phyloP scores from a whole-genome alignment of 2,888 invertebrate genomes.

The Rhodophaea formosa region DNA sequence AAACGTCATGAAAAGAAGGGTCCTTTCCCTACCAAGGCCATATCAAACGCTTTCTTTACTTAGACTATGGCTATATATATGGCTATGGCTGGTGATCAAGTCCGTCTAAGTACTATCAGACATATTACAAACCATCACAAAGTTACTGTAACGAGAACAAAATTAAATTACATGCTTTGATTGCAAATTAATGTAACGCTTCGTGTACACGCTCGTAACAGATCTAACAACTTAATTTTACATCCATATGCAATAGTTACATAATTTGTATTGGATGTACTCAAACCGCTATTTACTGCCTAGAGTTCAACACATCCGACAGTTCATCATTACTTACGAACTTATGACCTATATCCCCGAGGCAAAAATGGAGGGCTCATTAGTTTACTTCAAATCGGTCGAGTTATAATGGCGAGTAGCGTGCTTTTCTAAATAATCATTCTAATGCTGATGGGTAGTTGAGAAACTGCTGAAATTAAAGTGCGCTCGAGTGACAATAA shows the following conservation, averaged over 20 bases:
- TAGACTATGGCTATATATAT: too few relatives aligned
- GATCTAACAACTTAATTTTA: constrained; percentile 6
- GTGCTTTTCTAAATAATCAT: too few relatives aligned
- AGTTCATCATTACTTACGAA: background rate
- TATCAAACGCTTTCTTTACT: too few relatives aligned
- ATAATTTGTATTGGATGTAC: background rate
- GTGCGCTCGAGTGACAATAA: too few relatives aligned
- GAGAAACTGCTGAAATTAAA: too few relatives aligned
- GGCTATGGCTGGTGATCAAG: too few relatives aligned
- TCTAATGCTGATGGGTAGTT: too few relatives aligned
- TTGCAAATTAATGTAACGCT: background rate
- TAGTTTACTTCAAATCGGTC: background rate
- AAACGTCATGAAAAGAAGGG: too few relatives aligned
- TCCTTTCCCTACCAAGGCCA: too few relatives aligned
- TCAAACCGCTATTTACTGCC: background rate
- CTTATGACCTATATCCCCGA: background rate
- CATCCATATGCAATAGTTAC: constrained; percentile 2
- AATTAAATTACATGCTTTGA: background rate
- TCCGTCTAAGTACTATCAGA: background rate
- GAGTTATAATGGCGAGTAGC: background rate
- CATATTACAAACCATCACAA: background rate
- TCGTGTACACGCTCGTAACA: background rate
- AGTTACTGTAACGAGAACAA: background rate
- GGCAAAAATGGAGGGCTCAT: background rate
- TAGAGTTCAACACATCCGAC: background rate